Conservation (phyloP, 1,140 invertebrate species). For the Diuraphis noxia region DNA sequence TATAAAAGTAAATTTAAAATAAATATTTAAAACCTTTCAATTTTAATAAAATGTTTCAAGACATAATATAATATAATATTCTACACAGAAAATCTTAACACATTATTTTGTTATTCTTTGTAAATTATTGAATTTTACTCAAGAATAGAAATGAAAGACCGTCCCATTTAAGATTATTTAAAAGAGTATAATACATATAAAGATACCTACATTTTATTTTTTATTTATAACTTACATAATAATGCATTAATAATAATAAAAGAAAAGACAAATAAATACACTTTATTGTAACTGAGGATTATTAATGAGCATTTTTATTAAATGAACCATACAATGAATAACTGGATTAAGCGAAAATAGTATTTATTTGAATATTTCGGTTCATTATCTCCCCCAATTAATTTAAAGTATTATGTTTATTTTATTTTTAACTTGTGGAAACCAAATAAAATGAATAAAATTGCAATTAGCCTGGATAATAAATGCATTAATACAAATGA, state of each 20-base stretch:
- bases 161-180: neutral
- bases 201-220: neutral
- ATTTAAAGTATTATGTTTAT: neutral
- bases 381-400: neutral
- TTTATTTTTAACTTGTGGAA: neutral
- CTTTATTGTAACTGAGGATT: neutral
- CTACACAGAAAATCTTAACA: neutral
- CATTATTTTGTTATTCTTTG: neutral
- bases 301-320: neutral
- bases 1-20: neutral
- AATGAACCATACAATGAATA: neutral
- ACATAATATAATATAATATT: neutral
- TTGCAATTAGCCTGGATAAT: neutral
- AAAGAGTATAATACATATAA: neutral
- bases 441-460: neutral
- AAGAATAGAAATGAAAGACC: neutral
- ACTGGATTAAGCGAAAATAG: neutral
- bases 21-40: neutral
- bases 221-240: neutral
- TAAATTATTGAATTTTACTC: neutral
- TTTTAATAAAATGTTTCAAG: neutral
- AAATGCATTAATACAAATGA: neutral
- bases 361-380: neutral
- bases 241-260: neutral
- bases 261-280: neutral